Evolutionary conservation across 2,888 invertebrate genomes (phyloP), one percentile per base, ranked within the genome.

Genomic region (Erannis defoliaria): DNA sequence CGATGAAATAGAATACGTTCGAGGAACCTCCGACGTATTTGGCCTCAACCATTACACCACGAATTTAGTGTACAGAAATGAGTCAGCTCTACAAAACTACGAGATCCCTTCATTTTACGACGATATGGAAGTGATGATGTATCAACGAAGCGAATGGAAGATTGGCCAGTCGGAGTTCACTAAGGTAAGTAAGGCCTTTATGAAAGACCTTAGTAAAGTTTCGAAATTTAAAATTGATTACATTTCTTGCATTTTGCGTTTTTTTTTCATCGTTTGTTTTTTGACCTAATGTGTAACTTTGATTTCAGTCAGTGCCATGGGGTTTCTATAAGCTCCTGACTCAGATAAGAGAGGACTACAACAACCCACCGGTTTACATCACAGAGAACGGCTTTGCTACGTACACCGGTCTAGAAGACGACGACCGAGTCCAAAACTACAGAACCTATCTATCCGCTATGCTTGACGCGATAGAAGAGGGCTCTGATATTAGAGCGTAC

Each of bases 1-100:
- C 1, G 83, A 86, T 56, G 92, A 94, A 81, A 70, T 82, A 0
- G 70, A 75, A 5, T 81, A 78, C 56, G 69, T 87, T n/a, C 74
- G 68, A 21, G 84, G 85, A 16, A 77, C 77, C 0, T 75, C 81
- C 0, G 85, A 86, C 49, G 74, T 77, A 50, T 81, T 83, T 18
- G 82, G 96, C 5, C 78, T 96, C 16, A 96, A 96, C 74, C 93
- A 95, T 59, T 96, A 96, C 79, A 93, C 94, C 0, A 85, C 94
- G 0, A 77, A 9, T 0, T 48, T 74, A n/a, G 73, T 80, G 21
- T 81, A 81, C 54, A 79, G 81, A 50, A 81, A 83, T 48, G 76
- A 74, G 33, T 72, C 77, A 1, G 66, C 67, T 0, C n/a, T 60
- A 1, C 70, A 71, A 14, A 59, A 65, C 55, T 71, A 74, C 43